phyloP scores from a whole-genome alignment of 1,140 invertebrate genomes.

The Rhyzopertha dominica region DNA sequence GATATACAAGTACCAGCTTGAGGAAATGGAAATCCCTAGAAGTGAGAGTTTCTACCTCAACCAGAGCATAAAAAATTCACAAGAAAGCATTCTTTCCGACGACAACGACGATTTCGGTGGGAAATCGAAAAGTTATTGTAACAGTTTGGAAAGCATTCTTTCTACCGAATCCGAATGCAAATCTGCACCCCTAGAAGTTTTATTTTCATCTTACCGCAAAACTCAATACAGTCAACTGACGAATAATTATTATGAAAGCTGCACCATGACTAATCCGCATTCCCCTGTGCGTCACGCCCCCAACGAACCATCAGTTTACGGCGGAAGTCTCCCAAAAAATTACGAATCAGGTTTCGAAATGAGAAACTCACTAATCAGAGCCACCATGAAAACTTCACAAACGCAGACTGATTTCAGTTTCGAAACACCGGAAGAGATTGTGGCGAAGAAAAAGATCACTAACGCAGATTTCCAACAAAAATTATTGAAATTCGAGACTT shows the following conservation, averaged over 20 bases:
- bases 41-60: slow-evolving; percentile 61
- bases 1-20: slow-evolving; percentile 53
- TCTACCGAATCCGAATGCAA: slow-evolving; percentile 74
- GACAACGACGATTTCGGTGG: slow-evolving; percentile 56
- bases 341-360: slow-evolving; percentile 10
- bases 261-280: too few species aligned
- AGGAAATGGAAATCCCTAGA: slow-evolving; percentile 39
- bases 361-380: not conserved
- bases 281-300: too few species aligned
- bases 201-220: slow-evolving; percentile 54
- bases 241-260: too few species aligned
- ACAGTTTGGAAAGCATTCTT: slow-evolving; percentile 71
- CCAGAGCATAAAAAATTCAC: slow-evolving; percentile 56
- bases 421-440: slow-evolving; percentile 34
- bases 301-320: too few species aligned
- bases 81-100: slow-evolving; percentile 72
- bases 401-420: slow-evolving; percentile 42
- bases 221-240: too few species aligned
- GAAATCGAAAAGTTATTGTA: slow-evolving; percentile 55
- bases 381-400: slow-evolving; percentile 35
- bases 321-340: slow-evolving; percentile 29
- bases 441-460: slow-evolving; percentile 29
- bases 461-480: slow-evolving; percentile 42
- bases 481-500: slow-evolving; percentile 40
- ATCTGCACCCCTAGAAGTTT: slow-evolving; percentile 66